Base-by-base conservation (phyloP, 2,888 invertebrate genomes). In the Gandaritis pyraliata region DNA sequence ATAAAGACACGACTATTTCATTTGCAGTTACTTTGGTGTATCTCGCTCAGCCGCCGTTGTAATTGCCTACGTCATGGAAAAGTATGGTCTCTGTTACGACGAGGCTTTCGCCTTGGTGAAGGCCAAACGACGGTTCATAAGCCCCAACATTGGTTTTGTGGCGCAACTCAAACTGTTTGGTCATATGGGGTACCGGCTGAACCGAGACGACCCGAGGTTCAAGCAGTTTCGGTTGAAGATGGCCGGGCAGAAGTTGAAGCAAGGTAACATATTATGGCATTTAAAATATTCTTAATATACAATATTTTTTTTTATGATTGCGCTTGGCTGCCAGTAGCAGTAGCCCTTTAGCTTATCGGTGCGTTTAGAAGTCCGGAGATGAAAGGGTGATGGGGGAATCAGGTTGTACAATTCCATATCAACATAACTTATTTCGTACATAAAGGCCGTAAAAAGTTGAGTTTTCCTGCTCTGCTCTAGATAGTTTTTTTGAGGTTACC, bases 1-100 rank as follows among this genome's bases (percentile, higher is more conserved):
- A 23, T 23, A 23, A 23, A 33, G 33, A 33, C 10, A 3, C 33
- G 5, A 8, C 8, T 11, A 33, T 33, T 33, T 33, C 5, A 33
- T 11, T 33, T 33, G 1, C 82, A 96, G 96, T 85, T 97, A 97
- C 82, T 98, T 96, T 75, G 98, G 98, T 12, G 96, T 98, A 2
- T 98, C 98, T 0, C 94, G 98, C 56, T 98, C 98, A 81, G 96
- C 97, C 0, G 95, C 98, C 0, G 93, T 98, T 2, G 96, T 98
- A 0, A 95, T 97, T 59, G 97, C 96, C 0, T 97, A 95, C 81
- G 86, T 97, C 11, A 98, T 98, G 98, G 95, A 96, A 77, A 96
- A 96, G 72, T 94, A 97, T 78, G 87, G 94, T n/a, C 82, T 97
- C 46, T 94, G 94, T 60, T 96, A 95, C 72, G 92, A 94, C 38